Evolutionary conservation across 2,797 vertebrate species (phyloP).

Genomic region (Coracias cyanogaster): DNA sequence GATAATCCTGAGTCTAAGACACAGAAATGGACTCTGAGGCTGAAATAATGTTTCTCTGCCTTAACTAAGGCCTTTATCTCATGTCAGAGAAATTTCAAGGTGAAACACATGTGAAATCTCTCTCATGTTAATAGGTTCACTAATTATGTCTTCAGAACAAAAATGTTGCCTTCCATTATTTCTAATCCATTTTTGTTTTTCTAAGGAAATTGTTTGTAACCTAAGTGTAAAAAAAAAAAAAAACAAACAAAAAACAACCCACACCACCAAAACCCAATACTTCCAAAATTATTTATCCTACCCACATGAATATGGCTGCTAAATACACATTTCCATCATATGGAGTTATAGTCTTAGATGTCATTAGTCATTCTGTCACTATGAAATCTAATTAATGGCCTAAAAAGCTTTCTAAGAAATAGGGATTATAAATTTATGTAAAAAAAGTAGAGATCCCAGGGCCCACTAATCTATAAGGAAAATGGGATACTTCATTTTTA

Average conservation of each 20-base stretch:
- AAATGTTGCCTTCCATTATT: neutral
- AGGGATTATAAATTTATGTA: neutral
- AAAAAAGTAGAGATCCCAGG: neutral
- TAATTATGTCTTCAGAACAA: neutral
- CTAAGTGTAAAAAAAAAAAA: neutral
- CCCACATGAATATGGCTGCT: fast-evolving
- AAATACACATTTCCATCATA: neutral
- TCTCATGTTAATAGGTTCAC: neutral
- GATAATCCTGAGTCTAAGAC: neutral
- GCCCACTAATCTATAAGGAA: neutral
- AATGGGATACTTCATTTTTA: fast-evolving
- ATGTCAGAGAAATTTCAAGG: neutral
- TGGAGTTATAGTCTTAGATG: neutral
- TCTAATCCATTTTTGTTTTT: neutral
- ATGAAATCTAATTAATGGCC: neutral
- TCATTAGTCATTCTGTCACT: neutral
- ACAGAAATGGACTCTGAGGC: neutral
- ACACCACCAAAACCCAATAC: fast-evolving
- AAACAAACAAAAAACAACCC: too few species aligned
- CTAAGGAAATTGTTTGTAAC: neutral
- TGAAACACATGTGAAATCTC: neutral
- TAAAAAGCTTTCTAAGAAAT: neutral
- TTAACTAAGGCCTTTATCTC: neutral
- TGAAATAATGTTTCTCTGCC: neutral
- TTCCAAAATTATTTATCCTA: neutral